Evolutionary conservation across 2,113 vertebrate species (phyloP), one percentile per base, ranked within the genome.

Genomic region (Emydocephalus ijimae): DNA sequence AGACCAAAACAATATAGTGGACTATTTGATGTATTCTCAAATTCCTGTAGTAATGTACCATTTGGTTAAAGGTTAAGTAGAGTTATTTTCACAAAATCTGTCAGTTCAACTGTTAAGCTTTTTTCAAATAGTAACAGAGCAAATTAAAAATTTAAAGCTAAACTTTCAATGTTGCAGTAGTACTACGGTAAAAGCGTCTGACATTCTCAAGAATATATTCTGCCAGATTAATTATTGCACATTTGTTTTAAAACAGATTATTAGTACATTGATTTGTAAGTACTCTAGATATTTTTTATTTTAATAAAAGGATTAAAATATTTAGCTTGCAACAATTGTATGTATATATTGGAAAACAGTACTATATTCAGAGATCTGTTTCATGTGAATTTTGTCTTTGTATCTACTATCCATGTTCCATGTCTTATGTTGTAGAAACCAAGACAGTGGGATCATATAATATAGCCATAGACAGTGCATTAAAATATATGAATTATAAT

Each of bases 1-100:
- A 94, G 87, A 50, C 64, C 74, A 10, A 34, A 4, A 4, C 34
- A 50, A 45, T 21, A 89, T 57, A 21, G 1, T 89, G 14, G 23
- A 0, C 0, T 23, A 43, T 91, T 89, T 91, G 0, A 93, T 92
- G 91, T 0, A 0, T 21, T 21, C 2, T 88, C 54, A 91, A 10
- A 81, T 91, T 39, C 0, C 0, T 0, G 1, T 29, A 52, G 4
- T 9, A 23, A 55, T 10, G 5, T 29, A 1, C n/a, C 2, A 87
- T 9, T 10, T 8, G 3, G 11, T 52, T 92, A 74, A 74, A 45
- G 85, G 48, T 81, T 69, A 89, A 69, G 56, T 34, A 29, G 29
- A n/a, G 15, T 74, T 39, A 43, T 24, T 56, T 11, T 34, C 57
- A n/a, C 85, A 64, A 87, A 92, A 34, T 88, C 48, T 45, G 11